Evolutionary conservation across 2,113 vertebrate species (phyloP).

Genomic region (Kryptolebias marmoratus): DNA sequence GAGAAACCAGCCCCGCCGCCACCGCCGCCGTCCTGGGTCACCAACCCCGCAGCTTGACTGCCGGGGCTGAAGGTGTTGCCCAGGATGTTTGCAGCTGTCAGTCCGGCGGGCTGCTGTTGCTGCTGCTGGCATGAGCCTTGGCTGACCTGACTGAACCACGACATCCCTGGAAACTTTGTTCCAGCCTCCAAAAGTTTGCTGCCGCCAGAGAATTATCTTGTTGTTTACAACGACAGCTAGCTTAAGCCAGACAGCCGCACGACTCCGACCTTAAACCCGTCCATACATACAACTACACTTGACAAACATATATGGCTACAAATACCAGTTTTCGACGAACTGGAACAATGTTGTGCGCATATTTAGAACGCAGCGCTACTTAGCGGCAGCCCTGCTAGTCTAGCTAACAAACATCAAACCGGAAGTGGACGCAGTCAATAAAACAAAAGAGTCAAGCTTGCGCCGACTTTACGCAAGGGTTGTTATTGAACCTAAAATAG

Average conservation of each 20-base stretch:
- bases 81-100: conserved; percentile 18
- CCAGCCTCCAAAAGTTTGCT: background rate
- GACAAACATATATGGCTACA: background rate
- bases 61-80: conserved; percentile 21
- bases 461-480: conserved; percentile 49
- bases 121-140: conserved; percentile 28
- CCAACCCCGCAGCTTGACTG: conserved; percentile 6
- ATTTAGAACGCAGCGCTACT: background rate
- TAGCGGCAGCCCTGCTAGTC: conserved; percentile 1
- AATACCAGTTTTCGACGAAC: background rate
- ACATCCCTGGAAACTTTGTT: conserved; percentile 62
- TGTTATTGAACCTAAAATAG: background rate
- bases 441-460: conserved; percentile 30
- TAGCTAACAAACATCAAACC: conserved; percentile 23
- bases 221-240: conserved; percentile 23
- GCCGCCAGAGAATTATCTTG: conserved; percentile 10
- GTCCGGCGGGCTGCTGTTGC: conserved; percentile 36
- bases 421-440: conserved; percentile 28
- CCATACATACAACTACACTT: background rate
- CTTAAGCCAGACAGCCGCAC: background rate
- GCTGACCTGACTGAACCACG: conserved; percentile 71
- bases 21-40: conserved; percentile 28
- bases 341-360: background rate
- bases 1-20: conserved; percentile 36
- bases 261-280: background rate